Conservation (phyloP, 2,888 invertebrate genomes). For the Crossocerus cetratus region DNA sequence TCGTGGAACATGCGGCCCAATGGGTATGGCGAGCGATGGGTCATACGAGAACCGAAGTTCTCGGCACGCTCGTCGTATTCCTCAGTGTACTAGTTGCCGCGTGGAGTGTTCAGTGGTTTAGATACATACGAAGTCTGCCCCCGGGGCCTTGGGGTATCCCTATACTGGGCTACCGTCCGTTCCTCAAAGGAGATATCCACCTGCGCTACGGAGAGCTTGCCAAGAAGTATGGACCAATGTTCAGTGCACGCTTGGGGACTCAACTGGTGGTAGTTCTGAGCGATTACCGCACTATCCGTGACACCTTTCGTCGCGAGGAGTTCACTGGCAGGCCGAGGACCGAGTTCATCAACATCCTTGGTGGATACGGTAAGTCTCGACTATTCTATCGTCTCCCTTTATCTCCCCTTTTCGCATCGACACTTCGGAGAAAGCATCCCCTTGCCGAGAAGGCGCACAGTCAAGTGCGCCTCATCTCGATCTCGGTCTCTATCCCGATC, state of each 20-base stretch:
- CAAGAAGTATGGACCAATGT: constrained; percentile 88
- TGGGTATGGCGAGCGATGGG: constrained; percentile 64
- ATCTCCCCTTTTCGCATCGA: too few species aligned
- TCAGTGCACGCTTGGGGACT: constrained; percentile 88
- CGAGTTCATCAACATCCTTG: constrained; percentile 90
- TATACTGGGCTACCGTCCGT: constrained; percentile 89
- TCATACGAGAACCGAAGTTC: constrained; percentile 57
- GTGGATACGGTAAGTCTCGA: constrained; percentile 89
- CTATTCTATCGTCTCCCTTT: too few species aligned
- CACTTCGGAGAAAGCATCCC: too few species aligned
- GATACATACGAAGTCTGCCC: constrained; percentile 80
- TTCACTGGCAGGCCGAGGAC: constrained; percentile 93
- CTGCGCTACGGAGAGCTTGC: constrained; percentile 87
- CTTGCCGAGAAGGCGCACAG: too few species aligned
- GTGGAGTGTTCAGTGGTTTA: constrained; percentile 72
- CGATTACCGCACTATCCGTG: constrained; percentile 91
- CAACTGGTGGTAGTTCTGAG: constrained; percentile 91
- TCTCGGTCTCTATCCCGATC: too few species aligned
- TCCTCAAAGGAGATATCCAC: constrained; percentile 86
- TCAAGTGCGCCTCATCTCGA: too few species aligned
- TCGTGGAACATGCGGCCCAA: constrained; percentile 65
- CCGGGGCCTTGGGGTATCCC: constrained; percentile 95
- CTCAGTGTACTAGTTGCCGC: constrained; percentile 76
- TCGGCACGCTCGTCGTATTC: constrained; percentile 77
- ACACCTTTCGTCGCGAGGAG: constrained; percentile 90